Evolutionary conservation across 2,888 invertebrate species (phyloP).

Genomic region (Ormyrus pomaceus): DNA sequence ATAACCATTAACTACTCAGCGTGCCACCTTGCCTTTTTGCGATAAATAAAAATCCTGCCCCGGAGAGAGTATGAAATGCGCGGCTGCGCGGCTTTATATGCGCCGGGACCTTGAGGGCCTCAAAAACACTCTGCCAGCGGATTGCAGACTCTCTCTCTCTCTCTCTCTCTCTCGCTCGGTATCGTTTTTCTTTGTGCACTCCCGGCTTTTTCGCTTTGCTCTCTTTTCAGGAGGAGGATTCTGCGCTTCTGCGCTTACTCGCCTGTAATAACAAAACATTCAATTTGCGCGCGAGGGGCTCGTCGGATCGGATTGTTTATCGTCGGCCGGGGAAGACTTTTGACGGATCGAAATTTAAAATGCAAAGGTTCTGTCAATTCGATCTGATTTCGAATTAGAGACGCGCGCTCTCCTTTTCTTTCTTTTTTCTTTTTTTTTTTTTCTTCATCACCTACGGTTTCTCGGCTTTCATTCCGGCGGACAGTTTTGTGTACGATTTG

Average conservation of each 20-base stretch:
- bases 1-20: conserved; percentile 70
- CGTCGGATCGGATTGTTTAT: background rate
- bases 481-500: conserved; percentile 19
- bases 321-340: background rate
- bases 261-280: conserved; percentile 13
- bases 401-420: background rate
- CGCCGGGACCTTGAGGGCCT: conserved; percentile 62
- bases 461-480: background rate
- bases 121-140: conserved; percentile 44
- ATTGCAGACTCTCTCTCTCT: conserved; percentile 9
- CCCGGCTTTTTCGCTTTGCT: background rate
- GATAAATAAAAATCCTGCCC: conserved; percentile 69
- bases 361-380: background rate
- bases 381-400: background rate
- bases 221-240: conserved; percentile 13
- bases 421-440: background rate
- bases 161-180: background rate
- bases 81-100: background rate
- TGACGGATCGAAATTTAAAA: background rate
- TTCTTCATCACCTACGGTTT: background rate
- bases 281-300: background rate
- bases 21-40: conserved; percentile 68
- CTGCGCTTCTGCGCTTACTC: conserved; percentile 45
- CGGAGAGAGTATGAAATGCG: conserved; percentile 4
- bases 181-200: conserved; percentile 34